Evolutionary conservation across 2,113 vertebrate genomes (phyloP).

Genomic region (Callopanchax toddi): DNA sequence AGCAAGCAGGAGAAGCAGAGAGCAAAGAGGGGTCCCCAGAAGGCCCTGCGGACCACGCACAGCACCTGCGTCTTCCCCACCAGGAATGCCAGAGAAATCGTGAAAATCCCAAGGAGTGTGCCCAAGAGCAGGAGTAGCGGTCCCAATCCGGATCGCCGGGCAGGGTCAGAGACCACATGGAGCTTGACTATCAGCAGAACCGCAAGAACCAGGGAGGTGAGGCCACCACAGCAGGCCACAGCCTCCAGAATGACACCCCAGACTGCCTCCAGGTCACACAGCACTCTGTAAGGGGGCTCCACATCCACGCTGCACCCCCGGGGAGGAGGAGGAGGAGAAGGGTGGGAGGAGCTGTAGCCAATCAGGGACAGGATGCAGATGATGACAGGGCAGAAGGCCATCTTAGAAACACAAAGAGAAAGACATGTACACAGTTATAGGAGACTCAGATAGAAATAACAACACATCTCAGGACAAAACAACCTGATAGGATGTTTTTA

Average conservation of each 20-base stretch:
- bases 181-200: conserved; percentile 87
- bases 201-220: conserved; percentile 86
- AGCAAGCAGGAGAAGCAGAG: conserved; percentile 96
- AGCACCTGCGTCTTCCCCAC: conserved; percentile 89
- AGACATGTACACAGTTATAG: conserved; percentile 8
- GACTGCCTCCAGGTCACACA: conserved; percentile 94
- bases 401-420: conserved; percentile 61
- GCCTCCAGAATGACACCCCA: conserved; percentile 97
- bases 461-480: too few relatives aligned
- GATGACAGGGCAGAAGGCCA: conserved; percentile 73
- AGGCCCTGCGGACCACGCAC: conserved; percentile 88
- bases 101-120: conserved; percentile 90
- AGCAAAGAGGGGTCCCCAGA: conserved; percentile 93
- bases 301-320: conserved; percentile 89
- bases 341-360: conserved; percentile 81
- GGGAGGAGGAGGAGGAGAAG: conserved; percentile 73
- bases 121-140: conserved; percentile 92
- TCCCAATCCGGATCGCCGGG: conserved; percentile 87
- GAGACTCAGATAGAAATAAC: conserved; percentile 8
- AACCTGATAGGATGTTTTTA: too few relatives aligned
- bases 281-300: conserved; percentile 86
- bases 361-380: conserved; percentile 85
- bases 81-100: conserved; percentile 91
- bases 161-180: conserved; percentile 87
- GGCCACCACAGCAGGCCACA: conserved; percentile 86